Percentiles rank a stretch among this genome's conserved stretches.
Evolutionary conservation across 2,888 invertebrate genomes (phyloP).

Genomic region (Nymphalis polychloros): DNA sequence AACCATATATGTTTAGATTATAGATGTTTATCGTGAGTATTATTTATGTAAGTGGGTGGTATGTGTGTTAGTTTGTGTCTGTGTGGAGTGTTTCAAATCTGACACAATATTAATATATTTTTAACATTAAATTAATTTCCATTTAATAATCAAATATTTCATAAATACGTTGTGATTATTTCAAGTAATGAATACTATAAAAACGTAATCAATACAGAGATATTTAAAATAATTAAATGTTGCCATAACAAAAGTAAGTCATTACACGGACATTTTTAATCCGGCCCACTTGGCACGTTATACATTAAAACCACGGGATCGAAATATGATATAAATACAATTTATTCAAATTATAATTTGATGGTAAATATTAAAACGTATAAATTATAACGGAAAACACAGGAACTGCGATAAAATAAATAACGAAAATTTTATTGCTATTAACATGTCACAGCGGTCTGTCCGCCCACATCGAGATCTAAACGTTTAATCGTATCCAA

Average conservation of each 20-base stretch:
- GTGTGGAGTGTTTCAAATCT: no score
- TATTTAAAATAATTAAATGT: neutral
- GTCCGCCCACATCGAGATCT: slow-evolving; percentile 32
- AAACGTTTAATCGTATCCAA: slow-evolving; percentile 21
- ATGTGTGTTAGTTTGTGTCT: no score
- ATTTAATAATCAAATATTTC: no score
- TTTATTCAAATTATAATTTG: slow-evolving; percentile 7
- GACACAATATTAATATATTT: no score
- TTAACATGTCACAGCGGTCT: slow-evolving; percentile 33
- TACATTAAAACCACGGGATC: slow-evolving; percentile 1
- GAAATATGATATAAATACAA: neutral
- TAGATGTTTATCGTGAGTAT: no score
- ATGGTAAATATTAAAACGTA: slow-evolving; percentile 27
- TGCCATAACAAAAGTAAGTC: neutral
- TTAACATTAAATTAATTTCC: no score
- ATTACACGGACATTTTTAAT: neutral
- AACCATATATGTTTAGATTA: no score
- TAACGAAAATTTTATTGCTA: slow-evolving; percentile 31
- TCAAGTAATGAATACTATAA: no score
- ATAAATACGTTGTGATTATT: no score
- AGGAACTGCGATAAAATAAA: slow-evolving; percentile 31
- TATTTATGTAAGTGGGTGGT: no score
- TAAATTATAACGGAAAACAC: slow-evolving; percentile 31
- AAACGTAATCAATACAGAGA: neutral
- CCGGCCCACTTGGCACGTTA: neutral